These are phyloP conservation scores for Hypanus sabinus DNA, from an alignment of 2,113 vertebrate genomes.

Conservation along the genomic window DNA sequence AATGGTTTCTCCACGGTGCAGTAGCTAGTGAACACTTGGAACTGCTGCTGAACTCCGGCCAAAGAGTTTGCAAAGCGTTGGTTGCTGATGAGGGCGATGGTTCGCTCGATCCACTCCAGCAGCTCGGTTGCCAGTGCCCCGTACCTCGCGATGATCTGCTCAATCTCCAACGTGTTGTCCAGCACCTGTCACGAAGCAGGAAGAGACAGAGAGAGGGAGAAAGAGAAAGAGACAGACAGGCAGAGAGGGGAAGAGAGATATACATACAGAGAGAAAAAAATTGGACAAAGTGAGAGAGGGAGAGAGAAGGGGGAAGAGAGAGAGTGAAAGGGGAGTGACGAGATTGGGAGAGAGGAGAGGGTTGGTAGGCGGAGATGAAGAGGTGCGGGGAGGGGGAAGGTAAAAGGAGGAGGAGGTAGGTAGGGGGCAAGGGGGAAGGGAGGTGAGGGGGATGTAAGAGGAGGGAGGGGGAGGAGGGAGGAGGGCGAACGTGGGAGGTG, in stretches of 20 bases:
- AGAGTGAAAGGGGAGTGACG: background rate
- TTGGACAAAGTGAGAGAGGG: background rate
- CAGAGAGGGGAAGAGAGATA: background rate
- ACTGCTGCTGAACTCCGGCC: constrained; percentile 84
- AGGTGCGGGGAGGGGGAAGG: background rate
- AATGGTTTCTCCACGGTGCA: constrained; percentile 88
- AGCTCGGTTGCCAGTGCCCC: constrained; percentile 76
- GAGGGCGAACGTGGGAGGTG: background rate
- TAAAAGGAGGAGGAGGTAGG: background rate
- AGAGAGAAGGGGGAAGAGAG: background rate
- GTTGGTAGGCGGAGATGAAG: background rate
- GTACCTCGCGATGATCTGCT: constrained; percentile 70
- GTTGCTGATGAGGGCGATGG: constrained; percentile 75
- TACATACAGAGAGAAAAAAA: background rate
- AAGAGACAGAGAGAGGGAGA: background rate
- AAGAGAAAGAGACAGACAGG: background rate
- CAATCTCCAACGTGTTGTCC: constrained; percentile 79
- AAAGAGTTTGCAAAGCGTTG: constrained; percentile 95
- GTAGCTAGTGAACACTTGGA: constrained; percentile 88
- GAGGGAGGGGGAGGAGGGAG: background rate
- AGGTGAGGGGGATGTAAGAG: background rate
- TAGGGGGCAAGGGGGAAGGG: background rate
- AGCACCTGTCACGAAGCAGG: constrained; percentile 61
- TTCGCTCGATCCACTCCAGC: constrained; percentile 85
- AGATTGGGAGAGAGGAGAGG: background rate